Evolutionary conservation across 2,888 invertebrate genomes (phyloP).

Genomic region (Camptogramma bilineatum): DNA sequence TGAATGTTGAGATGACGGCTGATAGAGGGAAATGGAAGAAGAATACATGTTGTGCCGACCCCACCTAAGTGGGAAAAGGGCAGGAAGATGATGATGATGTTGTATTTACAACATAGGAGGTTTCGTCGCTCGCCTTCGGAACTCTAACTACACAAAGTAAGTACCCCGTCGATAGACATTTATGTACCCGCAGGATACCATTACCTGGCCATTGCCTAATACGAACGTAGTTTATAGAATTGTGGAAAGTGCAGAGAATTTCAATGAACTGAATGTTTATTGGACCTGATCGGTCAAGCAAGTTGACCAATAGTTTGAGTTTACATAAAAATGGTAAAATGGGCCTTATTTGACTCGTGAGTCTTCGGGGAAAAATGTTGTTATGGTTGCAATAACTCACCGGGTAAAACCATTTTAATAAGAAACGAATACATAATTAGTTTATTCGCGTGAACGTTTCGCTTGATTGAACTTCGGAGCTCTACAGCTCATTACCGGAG

Average conservation of each 20-base stretch:
- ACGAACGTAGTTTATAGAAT: conserved; percentile 6
- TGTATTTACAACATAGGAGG: background rate
- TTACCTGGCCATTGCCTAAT: conserved; percentile 57
- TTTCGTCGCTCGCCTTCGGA: background rate
- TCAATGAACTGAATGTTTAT: conserved; percentile 32
- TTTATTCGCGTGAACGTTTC: conserved; percentile 50
- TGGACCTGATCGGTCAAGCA: conserved; percentile 57
- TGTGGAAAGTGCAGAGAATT: conserved; percentile 8
- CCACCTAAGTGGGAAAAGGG: no score
- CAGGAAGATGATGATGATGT: no score
- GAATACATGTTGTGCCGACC: no score
- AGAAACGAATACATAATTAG: conserved; percentile 44
- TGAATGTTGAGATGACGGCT: no score
- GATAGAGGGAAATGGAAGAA: no score
- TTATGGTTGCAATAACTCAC: conserved; percentile 46
- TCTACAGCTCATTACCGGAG: background rate
- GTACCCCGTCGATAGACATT: conserved; percentile 60
- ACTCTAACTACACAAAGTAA: background rate
- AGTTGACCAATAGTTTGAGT: conserved; percentile 64
- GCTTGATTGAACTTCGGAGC: conserved; percentile 25
- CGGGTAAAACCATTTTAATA: conserved; percentile 19
- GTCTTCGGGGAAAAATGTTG: conserved; percentile 62
- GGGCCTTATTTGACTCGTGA: conserved; percentile 56
- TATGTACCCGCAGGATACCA: conserved; percentile 59
- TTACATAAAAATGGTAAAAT: conserved; percentile 68